phyloP scores from a whole-genome alignment of 1,140 invertebrate genomes.

The Macrobrachium rosenbergii region DNA sequence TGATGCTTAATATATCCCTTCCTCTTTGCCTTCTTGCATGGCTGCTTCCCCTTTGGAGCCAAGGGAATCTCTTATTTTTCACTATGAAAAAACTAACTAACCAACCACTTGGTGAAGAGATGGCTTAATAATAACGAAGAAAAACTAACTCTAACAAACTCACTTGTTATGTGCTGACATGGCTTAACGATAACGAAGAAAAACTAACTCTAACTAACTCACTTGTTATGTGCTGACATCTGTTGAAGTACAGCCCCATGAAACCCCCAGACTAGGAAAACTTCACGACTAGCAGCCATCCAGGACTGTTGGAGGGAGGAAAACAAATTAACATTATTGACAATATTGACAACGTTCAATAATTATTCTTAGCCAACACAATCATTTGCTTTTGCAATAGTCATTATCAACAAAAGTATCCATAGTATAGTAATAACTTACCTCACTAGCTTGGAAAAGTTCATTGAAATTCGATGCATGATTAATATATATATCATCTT shows the following conservation, averaged over 20 bases:
- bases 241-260: slow-evolving; percentile 88
- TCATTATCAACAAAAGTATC: no score
- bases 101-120: not conserved
- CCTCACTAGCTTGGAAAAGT: slow-evolving; percentile 82
- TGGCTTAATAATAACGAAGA: not conserved
- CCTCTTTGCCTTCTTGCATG: no score
- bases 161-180: slow-evolving; percentile 72
- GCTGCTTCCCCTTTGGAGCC: not conserved
- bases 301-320: slow-evolving; percentile 77
- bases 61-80: not conserved
- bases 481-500: slow-evolving; percentile 70
- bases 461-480: slow-evolving; percentile 73
- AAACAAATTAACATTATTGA: not conserved
- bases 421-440: not conserved
- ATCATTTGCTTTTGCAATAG: no score
- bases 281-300: slow-evolving; percentile 88
- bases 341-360: no score
- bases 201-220: slow-evolving; percentile 71
- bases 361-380: no score
- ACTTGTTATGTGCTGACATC: slow-evolving; percentile 80
- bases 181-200: not conserved
- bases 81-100: not conserved
- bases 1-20: no score
- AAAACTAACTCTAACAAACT: slow-evolving; percentile 64
- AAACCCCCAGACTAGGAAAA: slow-evolving; percentile 90